A percentile compares a stretch with the other conserved stretches of the same genome.
Conservation (phyloP, 1,140 invertebrate genomes). For the Nymphalis io region DNA sequence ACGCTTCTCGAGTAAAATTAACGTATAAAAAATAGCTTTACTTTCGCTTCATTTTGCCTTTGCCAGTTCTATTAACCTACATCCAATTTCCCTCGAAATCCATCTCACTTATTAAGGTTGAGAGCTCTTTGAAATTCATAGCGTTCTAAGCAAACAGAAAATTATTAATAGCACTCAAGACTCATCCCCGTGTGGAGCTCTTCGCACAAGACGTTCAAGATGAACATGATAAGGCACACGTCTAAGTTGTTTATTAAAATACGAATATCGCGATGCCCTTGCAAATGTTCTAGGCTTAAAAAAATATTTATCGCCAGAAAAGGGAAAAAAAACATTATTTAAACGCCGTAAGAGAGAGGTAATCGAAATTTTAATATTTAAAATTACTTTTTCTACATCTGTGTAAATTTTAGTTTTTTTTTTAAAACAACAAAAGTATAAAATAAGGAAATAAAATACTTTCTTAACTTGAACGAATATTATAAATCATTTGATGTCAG, state of each 20-base stretch:
- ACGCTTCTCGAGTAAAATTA: constrained; percentile 5
- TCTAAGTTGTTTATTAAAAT: constrained; percentile 12
- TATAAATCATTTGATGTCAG: background rate
- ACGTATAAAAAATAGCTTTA: constrained; percentile 15
- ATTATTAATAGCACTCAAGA: constrained; percentile 38
- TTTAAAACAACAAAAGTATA: too few species aligned
- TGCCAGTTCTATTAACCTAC: constrained; percentile 17
- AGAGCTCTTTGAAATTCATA: constrained; percentile 39
- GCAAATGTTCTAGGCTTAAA: background rate
- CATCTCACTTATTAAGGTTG: constrained; percentile 38
- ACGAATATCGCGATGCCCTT: background rate
- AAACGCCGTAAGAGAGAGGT: too few species aligned
- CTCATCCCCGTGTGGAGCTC: constrained; percentile 31
- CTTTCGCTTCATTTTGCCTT: constrained; percentile 20
- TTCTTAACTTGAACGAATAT: background rate
- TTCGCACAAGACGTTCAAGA: constrained; percentile 18
- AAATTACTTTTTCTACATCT: too few species aligned
- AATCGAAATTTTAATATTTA: too few species aligned
- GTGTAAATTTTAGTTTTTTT: too few species aligned
- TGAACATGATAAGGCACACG: constrained; percentile 38
- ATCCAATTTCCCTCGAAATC: constrained; percentile 34
- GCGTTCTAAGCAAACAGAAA: constrained; percentile 39
- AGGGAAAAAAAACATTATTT: too few species aligned
- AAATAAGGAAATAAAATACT: background rate
- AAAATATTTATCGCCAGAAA: background rate